Percentiles rank a stretch among this genome's conserved stretches.
Evolutionary conservation across 2,888 invertebrate species (phyloP).

Genomic region (Venustoraphidia nigricollis): DNA sequence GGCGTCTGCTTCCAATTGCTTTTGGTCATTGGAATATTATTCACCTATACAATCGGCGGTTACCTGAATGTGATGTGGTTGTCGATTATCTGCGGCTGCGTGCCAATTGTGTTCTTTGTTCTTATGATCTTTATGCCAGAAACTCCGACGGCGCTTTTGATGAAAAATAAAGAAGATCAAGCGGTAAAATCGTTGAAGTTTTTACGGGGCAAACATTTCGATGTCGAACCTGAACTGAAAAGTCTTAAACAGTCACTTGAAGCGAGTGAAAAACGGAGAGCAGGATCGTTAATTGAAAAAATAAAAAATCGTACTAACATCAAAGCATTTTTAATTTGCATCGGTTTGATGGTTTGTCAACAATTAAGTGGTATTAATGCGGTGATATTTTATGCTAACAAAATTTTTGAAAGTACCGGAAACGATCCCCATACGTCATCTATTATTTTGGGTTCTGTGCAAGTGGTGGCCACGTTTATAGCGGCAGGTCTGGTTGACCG

Average conservation of each 20-base stretch:
- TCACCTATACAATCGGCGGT: slow-evolving; percentile 54
- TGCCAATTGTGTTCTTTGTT: slow-evolving; percentile 43
- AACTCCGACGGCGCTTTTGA: slow-evolving; percentile 50
- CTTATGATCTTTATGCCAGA: slow-evolving; percentile 54
- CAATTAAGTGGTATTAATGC: slow-evolving; percentile 68
- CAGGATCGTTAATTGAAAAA: background rate
- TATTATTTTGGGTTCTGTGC: slow-evolving; percentile 62
- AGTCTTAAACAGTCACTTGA: slow-evolving; percentile 36
- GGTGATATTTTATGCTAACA: slow-evolving; percentile 58
- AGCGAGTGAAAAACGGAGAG: slow-evolving; percentile 10
- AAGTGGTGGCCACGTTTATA: slow-evolving; percentile 49
- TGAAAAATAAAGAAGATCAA: slow-evolving; percentile 32
- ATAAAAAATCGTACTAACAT: slow-evolving; percentile 15
- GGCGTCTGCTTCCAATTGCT: slow-evolving; percentile 68
- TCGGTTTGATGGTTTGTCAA: slow-evolving; percentile 43
- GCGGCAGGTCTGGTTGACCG: slow-evolving; percentile 57
- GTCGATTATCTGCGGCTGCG: slow-evolving; percentile 42
- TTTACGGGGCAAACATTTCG: slow-evolving; percentile 54
- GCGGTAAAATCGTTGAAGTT: slow-evolving; percentile 46
- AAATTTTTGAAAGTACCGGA: slow-evolving; percentile 51
- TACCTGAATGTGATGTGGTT: slow-evolving; percentile 46
- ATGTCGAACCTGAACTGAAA: slow-evolving; percentile 43
- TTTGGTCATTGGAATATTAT: slow-evolving; percentile 62
- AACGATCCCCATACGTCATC: no score
- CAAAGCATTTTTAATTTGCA: slow-evolving; percentile 21